These are phyloP conservation scores for Myripristis murdjan DNA, from an alignment of 2,797 vertebrate genomes.

Conservation along the genomic window DNA sequence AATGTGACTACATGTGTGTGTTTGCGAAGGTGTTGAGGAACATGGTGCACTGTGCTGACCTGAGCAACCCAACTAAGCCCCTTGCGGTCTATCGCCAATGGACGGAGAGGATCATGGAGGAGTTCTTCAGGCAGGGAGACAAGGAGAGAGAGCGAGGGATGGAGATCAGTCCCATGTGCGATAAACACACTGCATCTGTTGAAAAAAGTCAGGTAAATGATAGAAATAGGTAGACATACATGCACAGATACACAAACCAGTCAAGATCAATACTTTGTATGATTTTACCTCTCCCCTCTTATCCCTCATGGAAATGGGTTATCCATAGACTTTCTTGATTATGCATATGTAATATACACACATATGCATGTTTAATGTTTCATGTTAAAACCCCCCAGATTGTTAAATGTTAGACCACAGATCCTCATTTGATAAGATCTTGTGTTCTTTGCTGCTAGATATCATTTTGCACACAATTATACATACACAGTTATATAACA, in stretches of 20 bases:
- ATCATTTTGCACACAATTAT: slow-evolving; percentile 25
- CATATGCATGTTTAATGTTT: neutral
- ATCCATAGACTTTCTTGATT: neutral
- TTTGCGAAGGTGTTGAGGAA: slow-evolving; percentile 87
- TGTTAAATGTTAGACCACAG: neutral
- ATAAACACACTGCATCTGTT: slow-evolving; percentile 95
- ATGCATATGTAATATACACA: neutral
- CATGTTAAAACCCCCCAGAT: neutral
- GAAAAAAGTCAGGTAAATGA: slow-evolving; percentile 93
- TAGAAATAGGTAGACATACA: neutral
- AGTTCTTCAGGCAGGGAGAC: slow-evolving; percentile 96
- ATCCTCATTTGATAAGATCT: neutral
- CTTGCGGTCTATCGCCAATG: slow-evolving; percentile 94
- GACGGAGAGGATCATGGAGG: slow-evolving; percentile 96
- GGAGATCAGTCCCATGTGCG: slow-evolving; percentile 98
- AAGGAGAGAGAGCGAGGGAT: slow-evolving; percentile 93
- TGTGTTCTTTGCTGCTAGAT: slow-evolving; percentile 4
- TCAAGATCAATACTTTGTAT: neutral
- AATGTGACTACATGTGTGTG: slow-evolving; percentile 28
- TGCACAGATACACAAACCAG: too few species aligned
- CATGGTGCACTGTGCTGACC: slow-evolving; percentile 97
- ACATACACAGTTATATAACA: slow-evolving; percentile 35
- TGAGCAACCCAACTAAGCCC: slow-evolving; percentile 97
- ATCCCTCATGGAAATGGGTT: neutral
- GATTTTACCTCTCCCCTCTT: neutral